Evolutionary conservation across 2,113 vertebrate genomes (phyloP).

Genomic region (Petrocephalus zakoni): DNA sequence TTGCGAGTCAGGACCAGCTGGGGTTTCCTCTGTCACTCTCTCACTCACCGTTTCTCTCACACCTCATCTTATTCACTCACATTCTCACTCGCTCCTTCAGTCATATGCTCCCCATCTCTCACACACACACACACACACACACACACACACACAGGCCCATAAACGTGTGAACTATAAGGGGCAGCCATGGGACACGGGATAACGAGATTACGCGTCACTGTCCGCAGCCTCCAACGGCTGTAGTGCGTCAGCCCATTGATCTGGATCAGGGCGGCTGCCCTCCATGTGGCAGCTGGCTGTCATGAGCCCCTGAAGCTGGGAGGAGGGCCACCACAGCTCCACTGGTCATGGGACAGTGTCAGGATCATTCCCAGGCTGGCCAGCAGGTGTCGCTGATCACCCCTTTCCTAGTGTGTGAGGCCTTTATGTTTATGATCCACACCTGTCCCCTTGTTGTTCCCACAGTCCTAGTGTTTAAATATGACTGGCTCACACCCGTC

Average conservation of each 20-base stretch:
- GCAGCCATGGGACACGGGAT: conserved; percentile 25
- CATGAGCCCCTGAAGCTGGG: background rate
- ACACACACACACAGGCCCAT: background rate
- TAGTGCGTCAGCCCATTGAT: conserved; percentile 35
- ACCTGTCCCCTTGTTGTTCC: background rate
- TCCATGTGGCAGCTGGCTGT: background rate
- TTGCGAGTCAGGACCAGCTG: background rate
- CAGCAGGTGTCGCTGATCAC: background rate
- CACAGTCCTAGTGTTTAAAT: background rate
- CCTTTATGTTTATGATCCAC: background rate
- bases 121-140: background rate
- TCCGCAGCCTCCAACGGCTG: conserved; percentile 5
- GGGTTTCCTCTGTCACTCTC: background rate
- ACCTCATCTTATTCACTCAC: background rate
- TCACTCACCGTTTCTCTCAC: background rate
- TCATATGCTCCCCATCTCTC: background rate
- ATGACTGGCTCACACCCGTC: background rate
- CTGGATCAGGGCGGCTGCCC: conserved; percentile 29
- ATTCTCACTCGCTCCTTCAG: background rate
- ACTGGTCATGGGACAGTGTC: background rate
- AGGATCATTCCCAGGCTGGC: background rate
- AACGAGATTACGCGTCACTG: conserved; percentile 33
- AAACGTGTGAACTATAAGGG: background rate
- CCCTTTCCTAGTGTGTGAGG: background rate
- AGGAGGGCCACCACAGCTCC: background rate